Base-by-base conservation (phyloP, 2,797 vertebrate species). In the Poecilia gillii region DNA sequence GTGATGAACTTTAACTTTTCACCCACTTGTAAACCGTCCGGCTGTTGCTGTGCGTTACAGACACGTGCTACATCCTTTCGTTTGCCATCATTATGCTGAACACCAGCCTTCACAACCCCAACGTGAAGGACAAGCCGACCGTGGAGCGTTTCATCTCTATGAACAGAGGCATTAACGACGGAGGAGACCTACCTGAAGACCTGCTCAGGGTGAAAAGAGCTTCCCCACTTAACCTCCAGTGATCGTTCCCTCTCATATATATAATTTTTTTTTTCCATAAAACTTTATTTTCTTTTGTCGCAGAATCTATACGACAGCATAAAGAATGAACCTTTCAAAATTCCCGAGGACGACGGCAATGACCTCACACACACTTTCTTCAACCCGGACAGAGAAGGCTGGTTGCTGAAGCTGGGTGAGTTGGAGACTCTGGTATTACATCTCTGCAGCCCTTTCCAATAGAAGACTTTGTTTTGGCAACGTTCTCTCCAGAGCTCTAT, bases 361-460 rank as follows among this genome's bases (percentile, higher is more conserved):
- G 98, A 99, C 93, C 96, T 99, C 90, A 99, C 98, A 0, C 97
- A 99, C 89, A 99, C 98, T 2, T 99, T 99, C 96, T 99, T 99
- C 94, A 99, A 99, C 81, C 98, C 98, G 0, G 98, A 99, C 95
- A 95, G 97, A 45, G 98, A 99, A 87, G 98, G 98, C 93, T 99
- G 98, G 98, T 96, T 99, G 0, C 93, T 99, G 70, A 99, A 99
- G 82, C 96, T 99, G 11, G 98, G 98, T 99, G 89, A 96, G 97
- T 93, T 59, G 73, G 33, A 64, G 25, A 59, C 46, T 57, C n/a
- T 45, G 72, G 13, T 14, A 9, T 62, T 25, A 73, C n/a, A 53
- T 9, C 33, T 16, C 49, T 57, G 12, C 1, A 16, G 11, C 4
- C 14, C 14, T 4, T 33, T 76, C 59, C 5, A 0, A 55, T 64